Base-by-base conservation (phyloP, 2,113 vertebrate species). In the Phaethon lepturus region DNA sequence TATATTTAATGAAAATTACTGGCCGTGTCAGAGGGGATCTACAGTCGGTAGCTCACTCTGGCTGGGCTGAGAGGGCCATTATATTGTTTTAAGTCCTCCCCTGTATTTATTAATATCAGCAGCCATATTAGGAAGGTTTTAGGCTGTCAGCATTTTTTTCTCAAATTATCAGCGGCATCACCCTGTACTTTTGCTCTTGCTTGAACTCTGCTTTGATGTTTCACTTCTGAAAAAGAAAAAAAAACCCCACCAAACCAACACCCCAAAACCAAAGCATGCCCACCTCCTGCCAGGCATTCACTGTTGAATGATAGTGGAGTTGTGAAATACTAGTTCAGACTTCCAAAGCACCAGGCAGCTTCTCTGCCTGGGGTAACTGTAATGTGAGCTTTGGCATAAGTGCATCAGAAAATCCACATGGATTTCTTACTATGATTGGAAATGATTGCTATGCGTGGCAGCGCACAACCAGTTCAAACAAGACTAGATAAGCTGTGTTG, bases 401-500 rank as follows among this genome's bases (percentile, higher is more conserved):
- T 75, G 64, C 47, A 75, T 95, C 83, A 91, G 68, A 97, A 96
- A 93, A 96, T 86, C 91, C 97, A 94, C 86, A 75, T 82, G 69
- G 85, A 71, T 95, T 93, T 96, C 83, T 89, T 95, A 76, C 86
- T 85, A 13, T 95, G 88, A 95, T 97, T 97, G 93, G 96, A 95
- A 95, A 91, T 78, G 94, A 97, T 78, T 87, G 69, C 73, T 89
- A 60, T 82, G 80, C 38, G 2, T 97, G 86, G 82, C 90, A 96
- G 90, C 93, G 78, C 63, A 80, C 85, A 79, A 94, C 82, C 78
- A 68, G 95, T 97, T 97, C 96, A 95, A 97, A 97, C 90, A 97
- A 81, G 96, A 95, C 97, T 96, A 97, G 96, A 97, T 97, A 97
- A 96, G 92, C 96, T 91, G 29, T 90, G 74, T 93, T 96, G 84